These are phyloP conservation scores for Galerucella calmariensis DNA, from an alignment of 2,888 invertebrate genomes.

Conservation along the genomic window DNA sequence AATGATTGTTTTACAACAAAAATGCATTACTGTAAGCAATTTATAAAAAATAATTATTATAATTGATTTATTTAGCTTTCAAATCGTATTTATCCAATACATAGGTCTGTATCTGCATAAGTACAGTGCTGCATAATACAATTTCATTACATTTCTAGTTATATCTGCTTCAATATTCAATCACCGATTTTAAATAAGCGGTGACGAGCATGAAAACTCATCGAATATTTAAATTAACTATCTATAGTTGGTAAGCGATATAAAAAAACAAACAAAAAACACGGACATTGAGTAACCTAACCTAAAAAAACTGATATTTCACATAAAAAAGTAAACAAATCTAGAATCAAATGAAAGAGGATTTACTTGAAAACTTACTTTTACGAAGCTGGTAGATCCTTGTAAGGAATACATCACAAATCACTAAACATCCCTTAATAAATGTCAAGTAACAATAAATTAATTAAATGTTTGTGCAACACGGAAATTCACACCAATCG, in stretches of 20 bases:
- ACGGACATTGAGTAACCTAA: slow-evolving; percentile 32
- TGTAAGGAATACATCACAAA: slow-evolving; percentile 53
- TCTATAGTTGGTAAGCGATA: not conserved
- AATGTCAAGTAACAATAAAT: slow-evolving; percentile 44
- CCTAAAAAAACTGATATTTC: slow-evolving; percentile 31
- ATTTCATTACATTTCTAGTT: not conserved
- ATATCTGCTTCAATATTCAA: not conserved
- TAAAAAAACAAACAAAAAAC: slow-evolving; percentile 13
- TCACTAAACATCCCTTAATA: slow-evolving; percentile 42
- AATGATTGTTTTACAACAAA: not conserved
- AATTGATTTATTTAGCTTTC: not conserved
- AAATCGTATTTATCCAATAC: not conserved
- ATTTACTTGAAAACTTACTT: slow-evolving; percentile 45
- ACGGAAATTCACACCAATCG: slow-evolving; percentile 25
- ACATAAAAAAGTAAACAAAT: slow-evolving; percentile 23
- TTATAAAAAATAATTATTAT: not conserved
- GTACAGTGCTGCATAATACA: not conserved
- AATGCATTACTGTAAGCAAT: not conserved
- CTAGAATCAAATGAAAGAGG: not conserved
- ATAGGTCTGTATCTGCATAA: not conserved
- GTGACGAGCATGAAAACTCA: not conserved
- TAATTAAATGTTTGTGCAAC: slow-evolving; percentile 25
- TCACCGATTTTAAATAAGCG: not conserved
- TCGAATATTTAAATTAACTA: not conserved
- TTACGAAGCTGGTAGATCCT: slow-evolving; percentile 51